These are phyloP conservation scores for Lerema accius DNA, from an alignment of 1,140 invertebrate species.

Conservation along the genomic window DNA sequence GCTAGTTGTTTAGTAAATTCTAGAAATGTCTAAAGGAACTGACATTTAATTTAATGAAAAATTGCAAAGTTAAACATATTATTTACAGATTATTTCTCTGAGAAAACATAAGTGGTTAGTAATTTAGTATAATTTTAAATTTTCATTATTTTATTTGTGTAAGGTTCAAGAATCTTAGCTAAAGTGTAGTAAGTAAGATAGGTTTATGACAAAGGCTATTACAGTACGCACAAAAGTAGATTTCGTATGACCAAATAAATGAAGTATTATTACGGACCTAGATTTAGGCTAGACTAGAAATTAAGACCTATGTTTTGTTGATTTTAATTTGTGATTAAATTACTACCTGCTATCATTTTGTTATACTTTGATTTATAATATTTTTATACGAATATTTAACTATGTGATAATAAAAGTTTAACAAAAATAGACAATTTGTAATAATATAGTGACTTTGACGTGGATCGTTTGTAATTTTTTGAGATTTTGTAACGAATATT, in stretches of 20 bases:
- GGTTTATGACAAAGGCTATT: no score
- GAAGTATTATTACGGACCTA: neutral
- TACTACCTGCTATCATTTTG: neutral
- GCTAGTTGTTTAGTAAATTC: no score
- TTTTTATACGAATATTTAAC: neutral
- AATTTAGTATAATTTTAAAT: no score
- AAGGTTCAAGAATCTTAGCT: neutral
- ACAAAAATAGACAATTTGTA: neutral
- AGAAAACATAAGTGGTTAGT: no score
- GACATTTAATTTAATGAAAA: no score
- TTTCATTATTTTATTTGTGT: neutral
- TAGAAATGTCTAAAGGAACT: no score
- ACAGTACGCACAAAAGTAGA: neutral
- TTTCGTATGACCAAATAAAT: neutral
- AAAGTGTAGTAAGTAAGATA: no score
- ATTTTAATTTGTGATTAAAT: conserved; percentile 35
- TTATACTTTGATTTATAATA: neutral
- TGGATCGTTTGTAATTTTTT: neutral
- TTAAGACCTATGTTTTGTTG: neutral
- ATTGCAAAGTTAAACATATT: no score
- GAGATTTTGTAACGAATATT: conserved; percentile 26
- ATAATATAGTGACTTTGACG: neutral
- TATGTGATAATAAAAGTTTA: neutral
- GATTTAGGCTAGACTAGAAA: no score
- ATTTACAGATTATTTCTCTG: no score